Evolutionary conservation across 92 coral and sea anemone genomes (phyloP).

Genomic region (Metridium senile): DNA sequence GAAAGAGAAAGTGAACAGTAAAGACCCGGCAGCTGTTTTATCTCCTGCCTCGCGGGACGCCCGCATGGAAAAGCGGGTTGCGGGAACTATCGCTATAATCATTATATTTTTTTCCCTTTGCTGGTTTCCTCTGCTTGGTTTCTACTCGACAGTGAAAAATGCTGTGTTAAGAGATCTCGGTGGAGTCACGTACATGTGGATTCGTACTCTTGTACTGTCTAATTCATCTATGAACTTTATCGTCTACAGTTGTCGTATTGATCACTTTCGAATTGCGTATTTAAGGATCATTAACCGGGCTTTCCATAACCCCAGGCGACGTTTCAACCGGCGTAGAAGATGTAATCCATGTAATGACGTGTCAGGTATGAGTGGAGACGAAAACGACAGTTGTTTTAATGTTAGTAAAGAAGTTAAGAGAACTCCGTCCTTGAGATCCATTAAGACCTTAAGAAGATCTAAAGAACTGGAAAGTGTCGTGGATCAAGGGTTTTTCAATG

Average conservation of each 20-base stretch:
- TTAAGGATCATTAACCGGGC: constrained; percentile 3
- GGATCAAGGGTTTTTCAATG: constrained; percentile 4
- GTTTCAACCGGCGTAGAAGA: background rate
- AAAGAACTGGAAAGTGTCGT: background rate
- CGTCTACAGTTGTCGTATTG: constrained; percentile 36
- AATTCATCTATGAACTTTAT: constrained; percentile 43
- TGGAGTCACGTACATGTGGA: constrained; percentile 39
- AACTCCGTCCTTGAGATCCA: background rate
- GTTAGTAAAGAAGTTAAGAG: background rate
- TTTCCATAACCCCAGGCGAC: constrained; percentile 13
- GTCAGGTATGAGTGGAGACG: background rate
- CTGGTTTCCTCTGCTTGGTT: constrained; percentile 38
- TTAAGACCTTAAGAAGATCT: background rate
- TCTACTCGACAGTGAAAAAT: constrained; percentile 15
- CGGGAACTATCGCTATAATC: constrained; percentile 30
- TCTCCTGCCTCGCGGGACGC: constrained; percentile 27
- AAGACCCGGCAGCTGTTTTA: constrained; percentile 16
- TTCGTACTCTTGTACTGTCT: constrained; percentile 29
- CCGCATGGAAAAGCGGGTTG: constrained; percentile 32
- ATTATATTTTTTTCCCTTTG: constrained; percentile 31
- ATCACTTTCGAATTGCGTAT: constrained; percentile 32
- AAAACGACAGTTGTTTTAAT: constrained; percentile 1
- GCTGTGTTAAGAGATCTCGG: constrained; percentile 32
- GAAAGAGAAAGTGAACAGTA: constrained; percentile 31
- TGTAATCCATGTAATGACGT: background rate